Evolutionary conservation across 2,113 vertebrate species (phyloP).

Genomic region (Notarius lentiginosus): DNA sequence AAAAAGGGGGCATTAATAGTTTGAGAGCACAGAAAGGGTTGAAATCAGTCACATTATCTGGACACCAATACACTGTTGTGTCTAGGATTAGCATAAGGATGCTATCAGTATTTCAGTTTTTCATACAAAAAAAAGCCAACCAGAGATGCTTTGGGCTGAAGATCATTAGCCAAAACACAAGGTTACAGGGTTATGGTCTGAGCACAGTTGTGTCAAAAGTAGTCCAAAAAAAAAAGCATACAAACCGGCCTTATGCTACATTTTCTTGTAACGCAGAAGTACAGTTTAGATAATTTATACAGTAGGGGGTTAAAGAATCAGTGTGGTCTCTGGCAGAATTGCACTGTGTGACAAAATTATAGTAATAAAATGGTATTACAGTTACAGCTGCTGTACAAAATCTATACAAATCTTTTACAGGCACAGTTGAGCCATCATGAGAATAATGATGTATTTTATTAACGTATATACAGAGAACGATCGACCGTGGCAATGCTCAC

Average conservation of each 20-base stretch:
- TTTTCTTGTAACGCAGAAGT: constrained; percentile 21
- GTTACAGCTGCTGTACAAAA: constrained; percentile 53
- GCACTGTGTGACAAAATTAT: constrained; percentile 13
- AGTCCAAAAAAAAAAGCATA: constrained; percentile 42
- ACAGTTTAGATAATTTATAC: constrained; percentile 21
- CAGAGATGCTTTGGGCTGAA: constrained; percentile 28
- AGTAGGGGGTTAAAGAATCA: constrained; percentile 12
- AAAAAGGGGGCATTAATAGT: neutral
- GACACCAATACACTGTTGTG: constrained; percentile 22
- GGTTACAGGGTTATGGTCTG: constrained; percentile 15
- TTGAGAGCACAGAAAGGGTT: neutral
- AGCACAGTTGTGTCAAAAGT: constrained; percentile 6
- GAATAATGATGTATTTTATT: constrained; percentile 46
- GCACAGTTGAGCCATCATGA: constrained; percentile 78
- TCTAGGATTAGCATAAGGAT: constrained; percentile 35
- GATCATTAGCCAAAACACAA: constrained; percentile 31
- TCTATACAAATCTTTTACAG: constrained; percentile 63
- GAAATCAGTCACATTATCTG: neutral
- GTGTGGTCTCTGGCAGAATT: constrained; percentile 24
- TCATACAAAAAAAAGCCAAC: constrained; percentile 23
- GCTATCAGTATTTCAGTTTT: constrained; percentile 27
- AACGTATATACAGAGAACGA: constrained; percentile 24
- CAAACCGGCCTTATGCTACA: constrained; percentile 39
- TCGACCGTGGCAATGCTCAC: constrained; percentile 20
- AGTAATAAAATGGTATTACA: constrained; percentile 27